Evolutionary conservation across 2,113 vertebrate species (phyloP).

Genomic region (Plecturocebus donacophilus): DNA sequence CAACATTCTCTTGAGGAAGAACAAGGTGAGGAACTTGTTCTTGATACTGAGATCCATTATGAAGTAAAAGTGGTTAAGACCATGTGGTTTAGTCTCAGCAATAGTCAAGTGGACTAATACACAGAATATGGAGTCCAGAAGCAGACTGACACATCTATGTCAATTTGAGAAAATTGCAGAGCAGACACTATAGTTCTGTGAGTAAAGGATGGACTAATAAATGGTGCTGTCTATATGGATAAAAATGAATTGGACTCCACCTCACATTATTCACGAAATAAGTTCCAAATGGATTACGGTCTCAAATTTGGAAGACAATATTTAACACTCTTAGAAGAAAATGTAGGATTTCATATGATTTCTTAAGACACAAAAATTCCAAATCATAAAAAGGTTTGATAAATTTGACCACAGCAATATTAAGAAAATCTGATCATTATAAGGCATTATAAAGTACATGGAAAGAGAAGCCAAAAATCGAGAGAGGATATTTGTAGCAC

Average conservation of each 20-base stretch:
- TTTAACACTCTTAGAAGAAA: neutral
- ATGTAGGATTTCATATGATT: neutral
- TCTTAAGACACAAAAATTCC: neutral
- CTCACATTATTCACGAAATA: neutral
- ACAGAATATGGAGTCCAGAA: neutral
- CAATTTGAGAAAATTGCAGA: neutral
- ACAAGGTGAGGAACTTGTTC: neutral
- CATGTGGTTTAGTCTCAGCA: neutral
- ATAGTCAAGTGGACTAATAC: neutral
- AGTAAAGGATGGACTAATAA: neutral
- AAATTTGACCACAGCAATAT: neutral
- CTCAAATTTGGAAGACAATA: neutral
- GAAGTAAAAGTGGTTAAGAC: neutral
- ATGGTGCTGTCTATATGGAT: neutral
- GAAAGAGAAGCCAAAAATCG: slow-evolving; percentile 10
- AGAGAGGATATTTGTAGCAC: slow-evolving; percentile 1
- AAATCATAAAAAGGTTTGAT: slow-evolving; percentile 2
- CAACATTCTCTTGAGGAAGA: neutral
- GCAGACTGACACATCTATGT: neutral
- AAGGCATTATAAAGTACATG: neutral
- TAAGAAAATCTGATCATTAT: neutral
- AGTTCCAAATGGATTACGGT: neutral
- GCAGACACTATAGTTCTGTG: neutral
- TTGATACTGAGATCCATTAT: neutral
- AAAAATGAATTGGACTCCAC: neutral